Evolutionary conservation across 2,113 vertebrate genomes (phyloP).

Genomic region (Plecturocebus donacophilus): DNA sequence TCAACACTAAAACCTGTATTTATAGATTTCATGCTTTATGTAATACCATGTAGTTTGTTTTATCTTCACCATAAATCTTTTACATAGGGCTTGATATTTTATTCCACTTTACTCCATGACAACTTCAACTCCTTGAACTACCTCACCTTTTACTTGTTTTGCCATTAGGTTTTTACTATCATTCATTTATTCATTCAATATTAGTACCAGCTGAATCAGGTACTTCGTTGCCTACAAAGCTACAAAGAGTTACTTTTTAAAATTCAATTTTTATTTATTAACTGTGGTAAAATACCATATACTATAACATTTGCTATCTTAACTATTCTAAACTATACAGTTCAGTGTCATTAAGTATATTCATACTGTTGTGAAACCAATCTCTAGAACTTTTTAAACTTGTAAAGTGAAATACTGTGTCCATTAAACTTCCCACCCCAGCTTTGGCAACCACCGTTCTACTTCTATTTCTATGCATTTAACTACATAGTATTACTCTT

Average conservation of each 20-base stretch:
- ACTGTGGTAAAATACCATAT: not conserved
- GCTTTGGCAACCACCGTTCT: not conserved
- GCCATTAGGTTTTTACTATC: not conserved
- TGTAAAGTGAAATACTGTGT: not conserved
- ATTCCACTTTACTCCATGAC: not conserved
- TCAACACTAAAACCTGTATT: not conserved
- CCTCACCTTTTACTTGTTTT: not conserved
- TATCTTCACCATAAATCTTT: not conserved
- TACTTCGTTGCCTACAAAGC: not conserved
- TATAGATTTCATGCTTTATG: not conserved
- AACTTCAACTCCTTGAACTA: not conserved
- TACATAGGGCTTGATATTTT: not conserved
- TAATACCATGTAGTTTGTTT: not conserved
- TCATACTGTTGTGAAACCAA: not conserved
- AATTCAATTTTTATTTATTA: not conserved
- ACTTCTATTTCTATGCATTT: not conserved
- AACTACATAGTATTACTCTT: not conserved
- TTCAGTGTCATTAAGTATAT: not conserved
- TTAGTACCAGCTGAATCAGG: not conserved
- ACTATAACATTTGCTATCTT: not conserved
- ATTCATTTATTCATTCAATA: not conserved
- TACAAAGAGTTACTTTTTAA: not conserved
- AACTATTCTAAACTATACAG: not conserved
- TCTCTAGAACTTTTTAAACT: not conserved
- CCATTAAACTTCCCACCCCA: not conserved